phyloP scores from a whole-genome alignment of 2,113 vertebrate genomes.

The Catharus fuscescens region DNA sequence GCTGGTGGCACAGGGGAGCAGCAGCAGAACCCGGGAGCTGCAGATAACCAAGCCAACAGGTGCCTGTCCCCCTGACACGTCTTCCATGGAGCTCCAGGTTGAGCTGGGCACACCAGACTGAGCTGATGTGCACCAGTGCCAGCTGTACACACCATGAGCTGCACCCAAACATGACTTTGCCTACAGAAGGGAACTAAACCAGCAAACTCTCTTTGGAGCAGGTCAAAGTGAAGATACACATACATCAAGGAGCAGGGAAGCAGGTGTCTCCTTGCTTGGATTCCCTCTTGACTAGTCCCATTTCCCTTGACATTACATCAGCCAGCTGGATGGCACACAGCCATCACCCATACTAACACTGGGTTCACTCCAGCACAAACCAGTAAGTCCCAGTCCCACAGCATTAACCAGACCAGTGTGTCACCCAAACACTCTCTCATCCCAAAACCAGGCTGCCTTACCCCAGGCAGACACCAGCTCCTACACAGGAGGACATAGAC shows the following conservation, averaged over 20 bases:
- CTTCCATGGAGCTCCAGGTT: neutral
- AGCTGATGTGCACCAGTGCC: rapidly evolving
- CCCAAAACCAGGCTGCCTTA: rapidly evolving
- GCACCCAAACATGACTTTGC: neutral
- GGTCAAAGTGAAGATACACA: neutral
- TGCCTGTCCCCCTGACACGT: rapidly evolving
- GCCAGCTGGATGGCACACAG: neutral
- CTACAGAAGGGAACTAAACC: neutral
- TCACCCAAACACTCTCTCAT: neutral
- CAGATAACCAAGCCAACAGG: neutral
- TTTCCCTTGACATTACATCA: neutral
- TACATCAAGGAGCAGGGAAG: neutral
- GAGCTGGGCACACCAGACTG: neutral
- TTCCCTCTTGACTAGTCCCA: neutral
- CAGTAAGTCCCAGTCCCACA: neutral
- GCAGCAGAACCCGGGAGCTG: neutral
- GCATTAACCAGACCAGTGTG: neutral
- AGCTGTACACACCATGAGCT: neutral
- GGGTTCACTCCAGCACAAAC: neutral
- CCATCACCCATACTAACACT: neutral
- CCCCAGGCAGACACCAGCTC: neutral
- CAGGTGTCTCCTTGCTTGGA: neutral
- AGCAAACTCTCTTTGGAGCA: neutral
- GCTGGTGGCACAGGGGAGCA: neutral
- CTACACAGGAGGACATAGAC: neutral